Base-by-base conservation (phyloP, 2,888 invertebrate genomes). In the Synergus itoensis region DNA sequence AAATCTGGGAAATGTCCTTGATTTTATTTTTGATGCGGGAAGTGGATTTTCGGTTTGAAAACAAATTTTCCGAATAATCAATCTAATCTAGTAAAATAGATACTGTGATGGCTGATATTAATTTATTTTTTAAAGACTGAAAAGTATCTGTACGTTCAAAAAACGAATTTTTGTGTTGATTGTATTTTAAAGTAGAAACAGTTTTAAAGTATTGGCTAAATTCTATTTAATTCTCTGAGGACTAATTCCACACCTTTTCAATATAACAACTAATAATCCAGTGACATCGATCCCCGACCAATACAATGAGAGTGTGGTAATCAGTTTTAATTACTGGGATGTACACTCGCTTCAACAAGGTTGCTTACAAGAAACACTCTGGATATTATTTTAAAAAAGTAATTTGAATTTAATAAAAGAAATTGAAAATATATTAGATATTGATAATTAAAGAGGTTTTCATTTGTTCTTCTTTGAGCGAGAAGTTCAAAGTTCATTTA, bases 321-420 rank as follows among this genome's bases (percentile, higher is more conserved):
- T 69, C 45, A 69, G 45, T 69, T 69, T 69, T 45, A 48, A 67
- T 67, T 67, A 43, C 67, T 21, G 12, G 43, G 7, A 28, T 18
- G 14, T 21, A 45, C 67, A 67, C 14, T 48, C 16, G 16, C 16
- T 48, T 48, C 48, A 48, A 16, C 16, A 48, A 45, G 67, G 43
- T 67, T 45, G 21, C 14, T 67, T 67, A 14, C 16, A 16, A 48
- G 16, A 48, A 48, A 16, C 16, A 16, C 16, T 48, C 7, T 48
- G 16, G n/a, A 48, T 1, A 48, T 48, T 16, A 7, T 48, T 48
- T 48, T n/a, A 1, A 0, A 0, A 48, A 48, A 8, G 0, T 48
- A 1, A 48, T 48, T 48, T 48, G 7, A 4, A 7, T n/a, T n/a
- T 48, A 16, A 5, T 11, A 48, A 48, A 48, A 48, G 16, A 48